phyloP scores from a whole-genome alignment of 2,797 vertebrate species.

The Pampus argenteus region DNA sequence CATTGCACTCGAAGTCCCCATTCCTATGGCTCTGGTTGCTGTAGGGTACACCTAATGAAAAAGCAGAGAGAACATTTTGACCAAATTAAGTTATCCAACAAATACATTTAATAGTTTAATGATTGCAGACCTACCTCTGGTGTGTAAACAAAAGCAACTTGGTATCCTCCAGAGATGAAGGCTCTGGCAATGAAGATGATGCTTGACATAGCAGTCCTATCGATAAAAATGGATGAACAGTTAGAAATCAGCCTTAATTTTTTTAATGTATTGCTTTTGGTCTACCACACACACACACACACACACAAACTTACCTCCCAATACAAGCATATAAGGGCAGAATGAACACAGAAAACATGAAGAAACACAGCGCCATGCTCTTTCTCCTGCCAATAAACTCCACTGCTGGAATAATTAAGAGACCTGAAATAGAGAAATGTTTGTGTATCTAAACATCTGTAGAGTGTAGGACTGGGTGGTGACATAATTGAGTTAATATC shows the following conservation, averaged over 20 bases:
- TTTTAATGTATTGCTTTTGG: not conserved
- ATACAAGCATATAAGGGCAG: slow-evolving; percentile 90
- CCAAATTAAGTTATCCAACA: not conserved
- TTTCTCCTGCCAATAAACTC: slow-evolving; percentile 92
- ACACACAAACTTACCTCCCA: slow-evolving; percentile 83
- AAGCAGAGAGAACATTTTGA: not conserved
- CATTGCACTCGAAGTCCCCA: slow-evolving; percentile 90
- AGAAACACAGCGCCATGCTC: slow-evolving; percentile 90
- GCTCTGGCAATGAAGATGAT: slow-evolving; percentile 93
- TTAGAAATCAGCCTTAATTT: not conserved
- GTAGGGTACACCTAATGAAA: slow-evolving; percentile 92
- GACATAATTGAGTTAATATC: not conserved
- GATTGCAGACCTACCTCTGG: slow-evolving; percentile 86
- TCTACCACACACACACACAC: not conserved
- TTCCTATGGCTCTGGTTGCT: slow-evolving; percentile 89
- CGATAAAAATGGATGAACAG: slow-evolving; percentile 3
- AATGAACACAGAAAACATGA: slow-evolving; percentile 88
- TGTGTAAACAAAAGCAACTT: slow-evolving; percentile 93
- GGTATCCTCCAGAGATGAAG: slow-evolving; percentile 91
- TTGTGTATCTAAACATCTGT: no score
- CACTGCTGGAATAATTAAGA: slow-evolving; percentile 87
- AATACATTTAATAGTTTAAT: not conserved
- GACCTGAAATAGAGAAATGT: slow-evolving; percentile 82
- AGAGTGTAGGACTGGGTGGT: no score
- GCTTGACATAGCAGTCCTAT: slow-evolving; percentile 84